Base-by-base conservation (phyloP, 1,140 invertebrate genomes). In the Drosophila azteca region DNA sequence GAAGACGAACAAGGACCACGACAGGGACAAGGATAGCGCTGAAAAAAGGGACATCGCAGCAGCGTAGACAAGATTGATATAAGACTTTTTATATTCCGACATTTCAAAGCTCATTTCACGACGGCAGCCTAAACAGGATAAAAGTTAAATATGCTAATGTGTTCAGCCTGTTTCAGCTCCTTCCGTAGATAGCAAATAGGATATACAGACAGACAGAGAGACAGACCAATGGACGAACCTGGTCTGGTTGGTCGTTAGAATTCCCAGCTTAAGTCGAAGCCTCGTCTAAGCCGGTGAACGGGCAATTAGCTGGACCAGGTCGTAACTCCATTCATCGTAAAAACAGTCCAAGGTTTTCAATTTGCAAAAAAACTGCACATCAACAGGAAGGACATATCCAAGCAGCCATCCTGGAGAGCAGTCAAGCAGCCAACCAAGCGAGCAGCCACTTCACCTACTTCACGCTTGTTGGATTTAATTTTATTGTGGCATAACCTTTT, bases 401-500 rank as follows among this genome's bases (percentile, higher is more conserved):
- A 0, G 5, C 4, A 26, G 39, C 44, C 44, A 22, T 17, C 24
- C 17, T 9, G 39, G 3, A 57, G 24, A 45, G 45, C 63, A 20
- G 13, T 31, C 44, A 52, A 54, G 45, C 45, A 48, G 72, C 9
- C 72, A 76, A 41, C 71, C 70, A 57, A 57, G 58, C 73, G 58
- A 65, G 24, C 50, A 68, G 75, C 62, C 50, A 72, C 64, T 79
- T 83, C 70, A 87, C 83, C 78, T 83, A 87, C 67, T 88, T 88
- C 75, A 85, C 83, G 82, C 82, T 88, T 83, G 84, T 88, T 87
- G 83, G 83, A 87, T 87, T 87, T 87, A 77, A 87, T 87, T 87
- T 87, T 87, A 88, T 89, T 88, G 84, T 83, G 84, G 79, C 83
- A 87, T 89, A 89, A 87, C 82, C 79, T 87, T 84, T 80, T 74